phyloP scores from a whole-genome alignment of 1,140 invertebrate species.

The Venustaconcha ellipsiformis region DNA sequence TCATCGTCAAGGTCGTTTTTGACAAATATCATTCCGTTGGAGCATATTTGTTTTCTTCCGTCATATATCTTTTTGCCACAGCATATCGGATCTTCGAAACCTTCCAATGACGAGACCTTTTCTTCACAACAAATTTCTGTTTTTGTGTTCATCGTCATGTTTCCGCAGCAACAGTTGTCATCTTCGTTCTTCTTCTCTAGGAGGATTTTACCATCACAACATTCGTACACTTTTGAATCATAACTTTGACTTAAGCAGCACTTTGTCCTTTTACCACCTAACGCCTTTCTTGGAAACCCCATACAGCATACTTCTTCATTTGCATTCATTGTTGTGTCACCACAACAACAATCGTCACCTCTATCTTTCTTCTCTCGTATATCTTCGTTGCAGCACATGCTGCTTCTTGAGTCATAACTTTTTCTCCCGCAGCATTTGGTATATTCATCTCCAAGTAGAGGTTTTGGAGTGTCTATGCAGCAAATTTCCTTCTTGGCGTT shows the following conservation, averaged over 20 bases:
- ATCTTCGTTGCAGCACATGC: constrained; percentile 17
- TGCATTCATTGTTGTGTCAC: constrained; percentile 27
- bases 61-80: constrained; percentile 22
- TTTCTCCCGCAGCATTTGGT: constrained; percentile 22
- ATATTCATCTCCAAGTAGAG: constrained; percentile 4
- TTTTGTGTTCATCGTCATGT: not conserved
- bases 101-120: constrained; percentile 10
- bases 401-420: constrained; percentile 19
- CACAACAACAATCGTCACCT: constrained; percentile 30
- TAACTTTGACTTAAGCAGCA: constrained; percentile 5
- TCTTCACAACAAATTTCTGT: constrained; percentile 28
- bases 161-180: constrained; percentile 13
- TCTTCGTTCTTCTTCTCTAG: constrained; percentile 5
- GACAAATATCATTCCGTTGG: constrained; percentile 3
- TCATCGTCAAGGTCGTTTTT: constrained; percentile 16
- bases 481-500: constrained; percentile 29
- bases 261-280: not conserved
- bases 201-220: constrained; percentile 14
- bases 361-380: constrained; percentile 13
- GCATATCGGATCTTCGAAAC: constrained; percentile 11
- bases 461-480: constrained; percentile 17
- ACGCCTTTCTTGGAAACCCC: constrained; percentile 3
- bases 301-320: constrained; percentile 27
- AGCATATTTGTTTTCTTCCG: constrained; percentile 21
- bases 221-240: not conserved